Percentiles rank a stretch among this genome's conserved stretches.
These are phyloP conservation scores for Pocillopora damicornis DNA, from an alignment of 64 coral and sea anemone genomes.

Conservation along the genomic window DNA sequence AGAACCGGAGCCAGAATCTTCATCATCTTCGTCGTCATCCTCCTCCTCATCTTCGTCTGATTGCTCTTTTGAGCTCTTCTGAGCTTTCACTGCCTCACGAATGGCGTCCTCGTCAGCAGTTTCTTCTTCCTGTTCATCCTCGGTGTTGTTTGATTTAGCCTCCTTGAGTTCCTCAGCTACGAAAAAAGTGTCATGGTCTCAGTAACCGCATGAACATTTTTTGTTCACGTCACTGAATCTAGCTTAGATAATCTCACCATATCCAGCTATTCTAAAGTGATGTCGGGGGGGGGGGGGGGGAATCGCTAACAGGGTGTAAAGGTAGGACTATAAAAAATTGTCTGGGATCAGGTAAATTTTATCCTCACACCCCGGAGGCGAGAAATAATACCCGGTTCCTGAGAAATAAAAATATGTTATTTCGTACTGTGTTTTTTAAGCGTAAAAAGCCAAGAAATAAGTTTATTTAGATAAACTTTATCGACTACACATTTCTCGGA, in stretches of 20 bases:
- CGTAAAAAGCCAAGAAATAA: too few species aligned
- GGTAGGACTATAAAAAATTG: too few species aligned
- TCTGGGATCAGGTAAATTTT: too few species aligned
- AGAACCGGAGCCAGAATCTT: conserved; percentile 38
- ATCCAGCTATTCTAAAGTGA: too few species aligned
- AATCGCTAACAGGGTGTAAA: too few species aligned
- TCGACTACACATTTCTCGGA: too few species aligned
- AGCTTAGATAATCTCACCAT: neutral
- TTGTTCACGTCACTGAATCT: neutral
- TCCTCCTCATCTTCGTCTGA: conserved; percentile 48
- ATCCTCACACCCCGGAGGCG: too few species aligned
- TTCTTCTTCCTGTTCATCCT: conserved; percentile 25
- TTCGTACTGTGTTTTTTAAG: too few species aligned
- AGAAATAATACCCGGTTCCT: too few species aligned
- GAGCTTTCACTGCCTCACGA: conserved; percentile 40
- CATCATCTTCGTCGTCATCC: conserved; percentile 49
- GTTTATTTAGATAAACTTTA: too few species aligned
- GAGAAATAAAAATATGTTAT: too few species aligned
- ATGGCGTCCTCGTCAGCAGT: conserved; percentile 44
- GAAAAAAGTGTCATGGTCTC: neutral
- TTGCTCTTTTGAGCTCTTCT: conserved; percentile 29
- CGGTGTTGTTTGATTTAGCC: conserved; percentile 11
- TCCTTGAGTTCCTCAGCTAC: conserved; percentile 37
- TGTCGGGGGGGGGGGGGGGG: too few species aligned
- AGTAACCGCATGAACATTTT: neutral